Percentiles rank a stretch among this genome's conserved stretches.
Evolutionary conservation across 2,888 invertebrate species (phyloP).

Genomic region (Tipula helvola): DNA sequence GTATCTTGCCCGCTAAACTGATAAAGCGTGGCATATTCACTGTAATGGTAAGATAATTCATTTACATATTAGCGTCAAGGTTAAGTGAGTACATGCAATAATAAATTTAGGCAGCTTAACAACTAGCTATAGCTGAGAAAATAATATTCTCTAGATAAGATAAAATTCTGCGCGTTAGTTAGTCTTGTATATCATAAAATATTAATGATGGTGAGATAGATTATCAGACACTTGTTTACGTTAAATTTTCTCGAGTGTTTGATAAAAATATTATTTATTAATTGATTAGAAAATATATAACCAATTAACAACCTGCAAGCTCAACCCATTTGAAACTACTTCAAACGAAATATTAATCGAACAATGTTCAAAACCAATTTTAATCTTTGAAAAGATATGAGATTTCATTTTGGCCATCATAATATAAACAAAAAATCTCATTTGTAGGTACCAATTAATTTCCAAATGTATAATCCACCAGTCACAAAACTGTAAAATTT

Average conservation of each 20-base stretch:
- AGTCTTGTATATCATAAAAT: neutral
- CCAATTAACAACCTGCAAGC: too few species aligned
- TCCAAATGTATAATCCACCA: neutral
- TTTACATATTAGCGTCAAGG: neutral
- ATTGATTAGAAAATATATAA: neutral
- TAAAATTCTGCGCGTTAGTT: neutral
- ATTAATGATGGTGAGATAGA: neutral
- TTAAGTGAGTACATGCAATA: neutral
- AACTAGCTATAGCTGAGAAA: neutral
- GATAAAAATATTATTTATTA: neutral
- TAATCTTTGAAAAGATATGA: neutral
- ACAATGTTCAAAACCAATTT: too few species aligned
- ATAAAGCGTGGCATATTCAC: constrained; percentile 63
- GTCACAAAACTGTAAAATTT: neutral
- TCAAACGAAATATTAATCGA: too few species aligned
- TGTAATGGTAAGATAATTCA: constrained; percentile 28
- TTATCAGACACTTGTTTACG: neutral
- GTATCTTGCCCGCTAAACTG: constrained; percentile 47
- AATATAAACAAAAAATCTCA: neutral
- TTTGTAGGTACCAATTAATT: neutral
- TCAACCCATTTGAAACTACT: too few species aligned
- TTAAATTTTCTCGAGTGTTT: neutral
- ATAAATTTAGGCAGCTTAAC: neutral
- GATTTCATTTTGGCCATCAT: neutral
- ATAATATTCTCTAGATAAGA: neutral